Conservation (phyloP, 2,888 invertebrate species). For the Furcula furcula region DNA sequence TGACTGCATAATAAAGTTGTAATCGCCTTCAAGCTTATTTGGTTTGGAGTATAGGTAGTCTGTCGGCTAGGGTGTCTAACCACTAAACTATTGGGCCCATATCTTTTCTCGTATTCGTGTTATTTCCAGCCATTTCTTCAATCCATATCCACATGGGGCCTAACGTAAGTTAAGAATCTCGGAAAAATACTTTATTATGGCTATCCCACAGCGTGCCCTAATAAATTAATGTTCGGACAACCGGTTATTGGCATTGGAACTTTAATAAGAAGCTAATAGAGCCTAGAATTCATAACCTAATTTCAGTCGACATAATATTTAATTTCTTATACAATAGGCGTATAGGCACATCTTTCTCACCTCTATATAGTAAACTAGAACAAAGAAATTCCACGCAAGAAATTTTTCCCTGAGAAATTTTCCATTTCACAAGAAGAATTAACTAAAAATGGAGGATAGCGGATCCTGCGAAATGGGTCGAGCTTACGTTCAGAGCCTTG, state of each 20-base stretch:
- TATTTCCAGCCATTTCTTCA: constrained; percentile 17
- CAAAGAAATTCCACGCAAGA: constrained; percentile 2
- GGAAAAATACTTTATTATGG: constrained; percentile 36
- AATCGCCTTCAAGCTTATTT: too few species aligned
- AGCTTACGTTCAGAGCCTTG: constrained; percentile 16
- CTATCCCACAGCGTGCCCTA: constrained; percentile 27
- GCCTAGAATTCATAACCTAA: constrained; percentile 8
- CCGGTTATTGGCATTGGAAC: constrained; percentile 28
- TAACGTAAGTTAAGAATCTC: constrained; percentile 45
- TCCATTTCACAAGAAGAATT: constrained; percentile 23
- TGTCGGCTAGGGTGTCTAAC: too few species aligned
- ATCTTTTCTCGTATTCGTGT: too few species aligned
- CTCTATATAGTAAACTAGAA: background rate
- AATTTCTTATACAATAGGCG: too few species aligned
- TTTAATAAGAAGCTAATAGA: constrained; percentile 6
- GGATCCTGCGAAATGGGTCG: constrained; percentile 22
- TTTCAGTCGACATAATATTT: too few species aligned
- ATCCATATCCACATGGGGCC: constrained; percentile 15
- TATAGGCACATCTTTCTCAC: constrained; percentile 1
- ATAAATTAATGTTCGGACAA: constrained; percentile 38
- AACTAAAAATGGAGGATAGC: constrained; percentile 28
- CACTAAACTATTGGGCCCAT: too few species aligned
- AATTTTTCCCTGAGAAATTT: constrained; percentile 14
- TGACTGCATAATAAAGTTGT: too few species aligned
- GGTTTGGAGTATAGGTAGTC: too few species aligned